Conservation (phyloP, 2,797 vertebrate genomes). For the Eulemur albifrons region DNA sequence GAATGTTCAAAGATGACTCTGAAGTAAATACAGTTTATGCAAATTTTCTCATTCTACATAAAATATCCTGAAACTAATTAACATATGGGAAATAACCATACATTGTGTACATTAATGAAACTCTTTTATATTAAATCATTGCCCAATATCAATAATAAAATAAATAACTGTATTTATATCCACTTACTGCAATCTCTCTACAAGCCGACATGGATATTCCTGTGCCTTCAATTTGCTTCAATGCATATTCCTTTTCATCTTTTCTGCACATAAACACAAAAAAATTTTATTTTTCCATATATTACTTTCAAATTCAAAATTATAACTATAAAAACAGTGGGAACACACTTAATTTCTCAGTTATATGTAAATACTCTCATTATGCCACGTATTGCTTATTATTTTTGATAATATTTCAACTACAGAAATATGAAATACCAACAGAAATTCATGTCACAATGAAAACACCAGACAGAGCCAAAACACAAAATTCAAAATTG, state of each 20-base stretch:
- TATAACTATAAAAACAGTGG: conserved; percentile 48
- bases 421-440: conserved; percentile 54
- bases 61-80: conserved; percentile 34
- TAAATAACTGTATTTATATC: conserved; percentile 45
- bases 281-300: conserved; percentile 65
- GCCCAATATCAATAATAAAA: conserved; percentile 47
- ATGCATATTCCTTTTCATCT: conserved; percentile 98
- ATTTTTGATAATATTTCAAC: conserved; percentile 57
- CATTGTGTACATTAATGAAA: background rate
- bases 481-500: conserved; percentile 57
- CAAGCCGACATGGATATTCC: conserved; percentile 99
- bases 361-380: conserved; percentile 24
- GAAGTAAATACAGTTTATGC: background rate
- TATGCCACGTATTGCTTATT: conserved; percentile 30
- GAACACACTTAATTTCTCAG: conserved; percentile 18
- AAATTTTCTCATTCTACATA: conserved; percentile 23
- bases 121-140: conserved; percentile 30
- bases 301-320: conserved; percentile 56
- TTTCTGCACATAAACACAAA: conserved; percentile 88
- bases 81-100: conserved; percentile 47
- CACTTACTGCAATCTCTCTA: conserved; percentile 99
- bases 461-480: conserved; percentile 63
- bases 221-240: conserved; percentile 99
- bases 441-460: conserved; percentile 54
- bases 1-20: conserved; percentile 27